phyloP scores from a whole-genome alignment of 2,888 invertebrate genomes.

The Thymelicus acteon region DNA sequence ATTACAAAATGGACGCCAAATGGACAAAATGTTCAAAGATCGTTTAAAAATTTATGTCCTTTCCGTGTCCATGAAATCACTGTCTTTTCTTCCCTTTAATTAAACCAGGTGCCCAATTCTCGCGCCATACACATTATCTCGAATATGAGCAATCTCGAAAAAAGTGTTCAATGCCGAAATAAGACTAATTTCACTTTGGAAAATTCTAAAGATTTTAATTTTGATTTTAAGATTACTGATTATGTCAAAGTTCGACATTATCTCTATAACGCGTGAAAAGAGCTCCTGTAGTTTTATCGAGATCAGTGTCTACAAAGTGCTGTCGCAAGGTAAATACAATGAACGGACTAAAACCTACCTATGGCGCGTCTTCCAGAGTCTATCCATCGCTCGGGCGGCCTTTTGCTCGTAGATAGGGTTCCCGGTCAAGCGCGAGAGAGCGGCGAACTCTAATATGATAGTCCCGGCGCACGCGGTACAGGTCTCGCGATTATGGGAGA shows the following conservation, averaged over 20 bases:
- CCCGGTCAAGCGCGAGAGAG: constrained; percentile 95
- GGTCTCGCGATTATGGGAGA: constrained; percentile 93
- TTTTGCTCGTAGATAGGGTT: constrained; percentile 97
- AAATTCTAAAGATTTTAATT: too few species aligned
- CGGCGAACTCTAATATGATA: constrained; percentile 98
- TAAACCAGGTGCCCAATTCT: too few species aligned
- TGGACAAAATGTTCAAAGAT: not conserved
- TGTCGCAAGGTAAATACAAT: not conserved
- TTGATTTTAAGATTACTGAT: too few species aligned
- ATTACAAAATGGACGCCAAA: not conserved
- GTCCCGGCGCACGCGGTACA: constrained; percentile 99
- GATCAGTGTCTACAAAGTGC: not conserved
- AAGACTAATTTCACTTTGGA: too few species aligned
- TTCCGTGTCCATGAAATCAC: not conserved
- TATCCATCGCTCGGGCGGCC: constrained; percentile 98
- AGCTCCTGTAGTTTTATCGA: not conserved
- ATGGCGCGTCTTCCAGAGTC: constrained; percentile 97
- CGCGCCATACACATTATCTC: too few species aligned
- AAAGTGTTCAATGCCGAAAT: too few species aligned
- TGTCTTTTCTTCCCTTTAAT: too few species aligned
- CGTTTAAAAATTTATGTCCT: not conserved
- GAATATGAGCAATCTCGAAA: too few species aligned
- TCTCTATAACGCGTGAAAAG: too few species aligned
- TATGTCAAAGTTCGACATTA: too few species aligned
- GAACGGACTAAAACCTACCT: constrained; percentile 54